These are phyloP conservation scores for Agrypnus murinus DNA, from an alignment of 2,888 invertebrate genomes.

Conservation along the genomic window DNA sequence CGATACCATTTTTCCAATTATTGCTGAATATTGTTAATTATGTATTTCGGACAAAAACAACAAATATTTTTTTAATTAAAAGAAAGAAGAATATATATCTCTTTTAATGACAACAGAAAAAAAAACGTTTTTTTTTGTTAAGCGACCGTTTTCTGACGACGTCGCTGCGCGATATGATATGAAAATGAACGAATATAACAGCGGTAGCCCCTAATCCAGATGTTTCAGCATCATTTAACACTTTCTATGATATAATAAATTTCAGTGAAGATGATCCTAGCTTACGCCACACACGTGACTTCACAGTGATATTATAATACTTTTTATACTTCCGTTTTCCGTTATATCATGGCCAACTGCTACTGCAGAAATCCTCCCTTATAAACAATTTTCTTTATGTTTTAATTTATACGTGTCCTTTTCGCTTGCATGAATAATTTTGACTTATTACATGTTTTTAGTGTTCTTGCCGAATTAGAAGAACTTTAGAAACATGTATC, in stretches of 20 bases:
- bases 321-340: constrained; percentile 41
- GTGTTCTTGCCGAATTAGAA: not conserved
- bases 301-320: constrained; percentile 49
- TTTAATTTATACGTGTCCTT: not conserved
- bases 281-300: constrained; percentile 53
- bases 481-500: too few species aligned
- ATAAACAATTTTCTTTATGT: not conserved
- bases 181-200: constrained; percentile 52
- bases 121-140: constrained; percentile 25
- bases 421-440: constrained; percentile 3
- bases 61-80: too few species aligned
- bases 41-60: too few species aligned
- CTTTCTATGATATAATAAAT: constrained; percentile 58
- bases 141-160: constrained; percentile 37
- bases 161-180: constrained; percentile 42
- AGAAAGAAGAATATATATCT: too few species aligned
- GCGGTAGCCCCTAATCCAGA: constrained; percentile 58
- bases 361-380: constrained; percentile 1
- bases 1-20: too few species aligned
- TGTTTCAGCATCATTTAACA: constrained; percentile 60
- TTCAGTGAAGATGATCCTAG: constrained; percentile 54
- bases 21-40: too few species aligned
- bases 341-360: constrained; percentile 21
- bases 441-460: constrained; percentile 10
- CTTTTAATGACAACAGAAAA: too few species aligned